These are phyloP conservation scores for Holocentrus rufus DNA, from an alignment of 2,797 vertebrate genomes.

Conservation along the genomic window DNA sequence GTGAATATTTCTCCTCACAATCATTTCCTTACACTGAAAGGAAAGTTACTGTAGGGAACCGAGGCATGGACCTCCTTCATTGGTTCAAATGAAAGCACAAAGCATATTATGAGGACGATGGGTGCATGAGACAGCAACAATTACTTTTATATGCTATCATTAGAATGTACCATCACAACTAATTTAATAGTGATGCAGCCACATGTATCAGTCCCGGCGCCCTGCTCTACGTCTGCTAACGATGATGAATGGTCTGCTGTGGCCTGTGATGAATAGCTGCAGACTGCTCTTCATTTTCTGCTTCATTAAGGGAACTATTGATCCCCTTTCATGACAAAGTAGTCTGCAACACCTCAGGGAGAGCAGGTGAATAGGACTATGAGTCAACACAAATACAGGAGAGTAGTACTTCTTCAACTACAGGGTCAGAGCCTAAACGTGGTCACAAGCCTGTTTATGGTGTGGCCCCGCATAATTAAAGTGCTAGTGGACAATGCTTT, in stretches of 20 bases:
- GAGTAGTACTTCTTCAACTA: neutral
- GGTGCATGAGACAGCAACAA: conserved; percentile 22
- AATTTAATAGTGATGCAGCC: conserved; percentile 60
- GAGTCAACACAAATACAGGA: conserved; percentile 14
- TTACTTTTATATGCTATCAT: conserved; percentile 36
- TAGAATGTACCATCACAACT: conserved; percentile 33
- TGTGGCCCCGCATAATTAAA: neutral
- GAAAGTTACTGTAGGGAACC: conserved; percentile 12
- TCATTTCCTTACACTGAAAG: conserved; percentile 18
- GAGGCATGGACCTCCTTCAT: conserved; percentile 11
- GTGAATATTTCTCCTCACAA: no score
- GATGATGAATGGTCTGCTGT: conserved; percentile 66
- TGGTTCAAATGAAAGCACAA: conserved; percentile 41
- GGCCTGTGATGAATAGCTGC: conserved; percentile 64
- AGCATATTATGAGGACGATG: conserved; percentile 34
- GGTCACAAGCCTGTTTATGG: neutral
- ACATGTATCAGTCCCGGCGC: conserved; percentile 50
- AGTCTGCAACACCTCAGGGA: conserved; percentile 41
- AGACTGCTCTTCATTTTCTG: conserved; percentile 74
- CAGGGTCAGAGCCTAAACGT: neutral
- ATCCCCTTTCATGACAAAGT: conserved; percentile 58
- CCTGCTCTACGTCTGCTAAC: conserved; percentile 55
- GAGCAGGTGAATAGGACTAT: conserved; percentile 35
- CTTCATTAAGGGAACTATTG: conserved; percentile 74
- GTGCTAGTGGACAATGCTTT: neutral